These are phyloP conservation scores for Bugulina stolonifera DNA, from an alignment of 2,888 invertebrate genomes.

Conservation along the genomic window DNA sequence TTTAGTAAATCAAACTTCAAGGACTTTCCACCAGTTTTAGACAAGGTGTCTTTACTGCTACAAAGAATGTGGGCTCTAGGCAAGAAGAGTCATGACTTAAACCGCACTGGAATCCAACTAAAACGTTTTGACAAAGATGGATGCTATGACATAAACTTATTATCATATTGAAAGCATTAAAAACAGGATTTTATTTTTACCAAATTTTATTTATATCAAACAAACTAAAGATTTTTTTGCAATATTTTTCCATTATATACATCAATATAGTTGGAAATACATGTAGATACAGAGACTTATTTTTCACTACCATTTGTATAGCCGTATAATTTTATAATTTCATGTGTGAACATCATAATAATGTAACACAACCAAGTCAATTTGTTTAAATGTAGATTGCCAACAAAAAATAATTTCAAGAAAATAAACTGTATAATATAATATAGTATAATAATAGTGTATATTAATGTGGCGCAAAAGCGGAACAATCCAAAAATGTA, in stretches of 20 bases:
- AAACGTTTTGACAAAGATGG: constrained; percentile 23
- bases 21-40: neutral
- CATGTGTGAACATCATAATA: no score
- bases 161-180: constrained; percentile 9
- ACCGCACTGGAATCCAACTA: neutral
- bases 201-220: constrained; percentile 14
- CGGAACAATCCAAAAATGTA: no score
- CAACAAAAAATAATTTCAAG: no score
- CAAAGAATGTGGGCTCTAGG: constrained; percentile 20
- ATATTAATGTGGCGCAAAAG: no score
- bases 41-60: constrained; percentile 1
- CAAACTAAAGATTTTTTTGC: neutral
- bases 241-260: neutral
- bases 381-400: no score
- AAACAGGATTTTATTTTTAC: neutral
- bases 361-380: no score
- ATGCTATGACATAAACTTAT: constrained; percentile 21
- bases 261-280: no score
- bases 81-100: neutral
- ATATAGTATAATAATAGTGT: no score
- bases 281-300: no score
- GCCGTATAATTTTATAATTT: no score
- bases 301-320: no score
- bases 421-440: no score
- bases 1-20: neutral